These are phyloP conservation scores for Oligia latruncula DNA, from an alignment of 2,888 invertebrate species.

Conservation along the genomic window DNA sequence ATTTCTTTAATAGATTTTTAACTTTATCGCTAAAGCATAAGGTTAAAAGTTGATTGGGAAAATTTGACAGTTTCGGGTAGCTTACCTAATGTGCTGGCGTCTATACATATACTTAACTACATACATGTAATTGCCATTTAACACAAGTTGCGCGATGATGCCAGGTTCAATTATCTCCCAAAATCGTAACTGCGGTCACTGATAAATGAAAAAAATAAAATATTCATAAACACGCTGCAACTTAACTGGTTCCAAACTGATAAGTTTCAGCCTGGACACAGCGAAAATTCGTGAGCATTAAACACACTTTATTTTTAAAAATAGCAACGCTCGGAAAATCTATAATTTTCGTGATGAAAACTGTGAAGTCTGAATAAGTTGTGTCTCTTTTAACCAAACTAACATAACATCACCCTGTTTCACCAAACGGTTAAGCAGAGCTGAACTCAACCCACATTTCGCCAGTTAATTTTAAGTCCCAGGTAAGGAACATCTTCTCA, in stretches of 20 bases:
- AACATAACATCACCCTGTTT: background rate
- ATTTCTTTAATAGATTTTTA: no score
- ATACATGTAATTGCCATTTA: no score
- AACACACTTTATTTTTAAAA: conserved; percentile 9
- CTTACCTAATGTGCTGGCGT: no score
- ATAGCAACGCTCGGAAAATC: background rate
- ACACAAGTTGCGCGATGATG: no score
- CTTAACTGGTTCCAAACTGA: conserved; percentile 11
- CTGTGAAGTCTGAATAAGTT: background rate
- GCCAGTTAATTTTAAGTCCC: no score
- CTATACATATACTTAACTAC: no score
- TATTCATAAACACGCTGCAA: conserved; percentile 24
- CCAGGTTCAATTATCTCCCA: background rate
- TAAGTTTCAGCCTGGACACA: conserved; percentile 12
- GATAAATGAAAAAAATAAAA: conserved; percentile 5
- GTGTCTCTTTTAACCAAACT: background rate
- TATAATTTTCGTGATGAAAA: conserved; percentile 9
- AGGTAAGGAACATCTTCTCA: no score
- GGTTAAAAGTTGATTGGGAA: no score
- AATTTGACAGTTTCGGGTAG: no score
- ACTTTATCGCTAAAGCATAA: no score
- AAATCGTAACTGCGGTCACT: background rate
- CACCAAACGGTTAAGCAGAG: background rate
- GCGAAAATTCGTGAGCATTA: conserved; percentile 25
- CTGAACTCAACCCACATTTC: background rate